These are phyloP conservation scores for Gasterosteus nipponicus DNA, from an alignment of 2,113 vertebrate genomes.

Conservation along the genomic window DNA sequence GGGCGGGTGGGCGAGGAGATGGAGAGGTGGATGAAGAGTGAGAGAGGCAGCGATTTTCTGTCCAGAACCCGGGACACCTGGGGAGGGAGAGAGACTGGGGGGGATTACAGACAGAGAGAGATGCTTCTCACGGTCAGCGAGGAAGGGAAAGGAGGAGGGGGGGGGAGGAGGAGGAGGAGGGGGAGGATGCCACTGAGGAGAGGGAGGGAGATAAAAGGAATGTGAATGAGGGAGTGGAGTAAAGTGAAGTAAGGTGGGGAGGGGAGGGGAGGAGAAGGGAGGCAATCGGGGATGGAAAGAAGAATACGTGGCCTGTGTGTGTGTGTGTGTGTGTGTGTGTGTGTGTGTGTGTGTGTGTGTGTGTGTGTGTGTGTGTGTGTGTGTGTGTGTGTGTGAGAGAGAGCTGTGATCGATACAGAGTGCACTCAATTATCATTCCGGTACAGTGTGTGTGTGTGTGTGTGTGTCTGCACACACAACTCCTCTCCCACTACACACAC, in stretches of 20 bases:
- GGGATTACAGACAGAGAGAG: slow-evolving; percentile 54
- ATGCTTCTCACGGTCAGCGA: slow-evolving; percentile 66
- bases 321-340: slow-evolving; percentile 22
- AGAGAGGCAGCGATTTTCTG: slow-evolving; percentile 75
- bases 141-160: slow-evolving; percentile 38
- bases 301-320: slow-evolving; percentile 53
- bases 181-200: slow-evolving; percentile 35
- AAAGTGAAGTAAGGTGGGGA: slow-evolving; percentile 26
- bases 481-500: slow-evolving; percentile 62
- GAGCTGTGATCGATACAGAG: slow-evolving; percentile 67
- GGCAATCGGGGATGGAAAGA: slow-evolving; percentile 56
- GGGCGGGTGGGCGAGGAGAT: slow-evolving; percentile 33
- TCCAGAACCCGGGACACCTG: slow-evolving; percentile 62
- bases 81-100: slow-evolving; percentile 35
- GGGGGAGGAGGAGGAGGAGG: not conserved
- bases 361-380: slow-evolving; percentile 28
- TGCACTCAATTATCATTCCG: slow-evolving; percentile 76
- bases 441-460: slow-evolving; percentile 50
- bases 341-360: slow-evolving; percentile 28
- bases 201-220: slow-evolving; percentile 61
- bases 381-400: slow-evolving; percentile 14
- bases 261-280: not conserved
- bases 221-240: slow-evolving; percentile 60
- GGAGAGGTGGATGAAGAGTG: slow-evolving; percentile 65
- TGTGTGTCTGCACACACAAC: slow-evolving; percentile 25